Evolutionary conservation across 2,113 vertebrate genomes (phyloP).

Genomic region (Mixornis gularis): DNA sequence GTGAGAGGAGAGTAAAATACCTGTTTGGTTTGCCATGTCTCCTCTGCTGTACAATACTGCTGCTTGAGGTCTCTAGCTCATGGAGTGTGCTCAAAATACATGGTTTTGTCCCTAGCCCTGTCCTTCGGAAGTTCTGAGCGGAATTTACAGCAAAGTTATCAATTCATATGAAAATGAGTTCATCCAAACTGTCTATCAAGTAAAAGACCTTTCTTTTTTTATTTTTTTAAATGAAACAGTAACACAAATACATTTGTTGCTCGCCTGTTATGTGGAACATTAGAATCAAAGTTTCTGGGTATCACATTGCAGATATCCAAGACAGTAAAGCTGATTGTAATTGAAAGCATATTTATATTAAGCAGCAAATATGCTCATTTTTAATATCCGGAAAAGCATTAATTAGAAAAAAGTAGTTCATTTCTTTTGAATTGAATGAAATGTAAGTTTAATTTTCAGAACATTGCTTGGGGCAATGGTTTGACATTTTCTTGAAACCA

Average conservation of each 20-base stretch:
- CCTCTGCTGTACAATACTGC: neutral
- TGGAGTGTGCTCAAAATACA: neutral
- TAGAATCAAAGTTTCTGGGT: slow-evolving; percentile 25
- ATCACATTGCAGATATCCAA: slow-evolving; percentile 30
- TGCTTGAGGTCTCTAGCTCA: neutral
- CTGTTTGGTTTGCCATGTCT: neutral
- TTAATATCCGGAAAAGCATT: slow-evolving; percentile 57
- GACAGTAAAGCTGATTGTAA: slow-evolving; percentile 45
- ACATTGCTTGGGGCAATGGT: slow-evolving; percentile 39
- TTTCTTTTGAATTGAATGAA: slow-evolving; percentile 52
- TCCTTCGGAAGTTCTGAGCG: neutral
- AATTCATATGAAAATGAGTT: neutral
- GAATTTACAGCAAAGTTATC: neutral
- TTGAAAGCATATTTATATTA: slow-evolving; percentile 55
- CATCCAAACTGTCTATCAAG: neutral
- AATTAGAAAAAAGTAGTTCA: slow-evolving; percentile 61
- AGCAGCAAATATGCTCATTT: slow-evolving; percentile 47
- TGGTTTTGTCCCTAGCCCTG: neutral
- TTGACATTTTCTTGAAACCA: slow-evolving; percentile 64
- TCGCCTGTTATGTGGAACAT: neutral
- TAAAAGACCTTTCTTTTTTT: neutral
- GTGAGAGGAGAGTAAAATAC: neutral
- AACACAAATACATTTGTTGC: neutral
- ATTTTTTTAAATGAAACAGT: neutral
- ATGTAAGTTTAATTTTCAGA: slow-evolving; percentile 66